A percentile compares a stretch with the other conserved stretches of the same genome.
These are phyloP conservation scores for Panulirus ornatus DNA, from an alignment of 1,140 invertebrate species.

Conservation along the genomic window DNA sequence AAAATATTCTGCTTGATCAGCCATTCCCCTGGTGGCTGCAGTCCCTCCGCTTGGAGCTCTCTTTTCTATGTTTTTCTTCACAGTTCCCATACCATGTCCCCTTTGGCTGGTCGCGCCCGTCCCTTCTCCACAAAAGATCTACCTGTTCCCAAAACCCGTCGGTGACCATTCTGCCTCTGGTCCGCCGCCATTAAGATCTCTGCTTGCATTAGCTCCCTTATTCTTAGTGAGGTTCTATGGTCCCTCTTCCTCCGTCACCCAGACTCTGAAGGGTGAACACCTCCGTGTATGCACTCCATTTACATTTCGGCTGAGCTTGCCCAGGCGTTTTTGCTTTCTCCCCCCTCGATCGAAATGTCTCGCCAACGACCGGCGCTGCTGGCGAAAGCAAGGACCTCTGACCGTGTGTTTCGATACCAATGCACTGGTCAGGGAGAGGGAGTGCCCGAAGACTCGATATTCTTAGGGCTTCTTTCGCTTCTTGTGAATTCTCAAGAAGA, in stretches of 20 bases:
- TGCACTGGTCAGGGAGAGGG: neutral
- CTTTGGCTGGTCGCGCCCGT: slow-evolving; percentile 24
- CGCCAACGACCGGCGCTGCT: slow-evolving; percentile 19
- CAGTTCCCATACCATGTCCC: slow-evolving; percentile 32
- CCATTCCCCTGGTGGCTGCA: slow-evolving; percentile 23
- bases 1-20: slow-evolving; percentile 62
- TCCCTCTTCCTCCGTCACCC: slow-evolving; percentile 58
- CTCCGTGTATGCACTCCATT: slow-evolving; percentile 54
- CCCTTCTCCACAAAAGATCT: slow-evolving; percentile 46
- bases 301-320: slow-evolving; percentile 57
- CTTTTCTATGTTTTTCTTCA: slow-evolving; percentile 34
- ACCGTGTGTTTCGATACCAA: slow-evolving; percentile 32
- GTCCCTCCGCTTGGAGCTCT: slow-evolving; percentile 39
- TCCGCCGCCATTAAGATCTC: slow-evolving; percentile 63
- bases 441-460: too few species aligned
- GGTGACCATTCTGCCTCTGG: slow-evolving; percentile 55
- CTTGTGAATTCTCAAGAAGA: too few species aligned
- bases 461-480: too few species aligned
- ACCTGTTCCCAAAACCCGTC: slow-evolving; percentile 51
- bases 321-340: slow-evolving; percentile 61
- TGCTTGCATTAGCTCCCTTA: slow-evolving; percentile 67
- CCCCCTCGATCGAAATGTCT: neutral
- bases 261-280: slow-evolving; percentile 45
- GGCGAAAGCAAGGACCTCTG: slow-evolving; percentile 31
- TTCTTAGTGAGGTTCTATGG: slow-evolving; percentile 27